These are phyloP conservation scores for Phengaris alcon DNA, from an alignment of 2,888 invertebrate species.

Conservation along the genomic window DNA sequence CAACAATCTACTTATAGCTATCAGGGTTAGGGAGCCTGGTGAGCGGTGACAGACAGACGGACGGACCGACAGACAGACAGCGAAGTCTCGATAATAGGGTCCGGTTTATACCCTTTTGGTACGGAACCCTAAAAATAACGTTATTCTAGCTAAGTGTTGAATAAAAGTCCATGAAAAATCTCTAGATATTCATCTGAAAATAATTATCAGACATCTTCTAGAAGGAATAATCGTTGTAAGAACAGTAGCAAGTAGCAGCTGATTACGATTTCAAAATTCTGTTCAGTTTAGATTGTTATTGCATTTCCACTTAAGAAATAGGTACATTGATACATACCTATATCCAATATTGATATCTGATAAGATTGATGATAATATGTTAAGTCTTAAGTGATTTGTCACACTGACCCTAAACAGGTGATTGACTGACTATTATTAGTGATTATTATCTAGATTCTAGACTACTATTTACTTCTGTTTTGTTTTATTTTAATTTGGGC, in stretches of 20 bases:
- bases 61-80: too few relatives aligned
- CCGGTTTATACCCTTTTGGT: too few relatives aligned
- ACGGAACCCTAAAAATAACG: too few relatives aligned
- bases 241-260: not conserved
- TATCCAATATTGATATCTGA: conserved; percentile 13
- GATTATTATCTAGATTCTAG: not conserved
- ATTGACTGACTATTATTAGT: not conserved
- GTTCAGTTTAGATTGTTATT: conserved; percentile 5
- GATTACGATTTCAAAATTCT: not conserved
- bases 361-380: conserved; percentile 11
- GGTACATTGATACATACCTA: not conserved
- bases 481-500: not conserved
- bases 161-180: too few relatives aligned
- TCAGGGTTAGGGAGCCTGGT: too few relatives aligned
- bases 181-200: too few relatives aligned
- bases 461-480: not conserved
- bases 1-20: too few relatives aligned
- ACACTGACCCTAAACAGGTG: not conserved
- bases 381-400: conserved; percentile 11
- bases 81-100: too few relatives aligned
- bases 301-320: not conserved
- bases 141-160: too few relatives aligned
- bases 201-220: too few relatives aligned
- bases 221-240: too few relatives aligned
- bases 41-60: too few relatives aligned